Conservation (phyloP, 2,888 invertebrate species). For the Catonia carolina region DNA sequence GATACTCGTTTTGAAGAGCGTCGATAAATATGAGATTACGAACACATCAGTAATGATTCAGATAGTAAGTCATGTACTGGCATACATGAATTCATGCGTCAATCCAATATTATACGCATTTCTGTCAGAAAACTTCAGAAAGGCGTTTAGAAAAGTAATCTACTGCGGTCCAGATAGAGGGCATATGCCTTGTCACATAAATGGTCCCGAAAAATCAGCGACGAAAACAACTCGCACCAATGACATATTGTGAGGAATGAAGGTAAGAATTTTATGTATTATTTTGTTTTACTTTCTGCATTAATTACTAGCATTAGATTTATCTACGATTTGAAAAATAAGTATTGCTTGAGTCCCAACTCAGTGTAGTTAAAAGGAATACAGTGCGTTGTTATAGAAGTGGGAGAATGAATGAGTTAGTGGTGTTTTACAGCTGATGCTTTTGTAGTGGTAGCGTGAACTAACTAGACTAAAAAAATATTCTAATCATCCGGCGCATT, state of each 20-base stretch:
- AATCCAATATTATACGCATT: constrained; percentile 93
- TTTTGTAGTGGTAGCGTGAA: too few relatives aligned
- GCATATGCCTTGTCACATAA: constrained; percentile 27
- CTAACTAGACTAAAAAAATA: too few relatives aligned
- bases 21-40: constrained; percentile 63
- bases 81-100: constrained; percentile 91
- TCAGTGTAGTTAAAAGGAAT: too few relatives aligned
- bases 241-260: constrained; percentile 30
- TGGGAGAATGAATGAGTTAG: too few relatives aligned
- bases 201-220: constrained; percentile 33
- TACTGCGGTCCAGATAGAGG: constrained; percentile 42
- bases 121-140: constrained; percentile 87
- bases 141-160: constrained; percentile 72
- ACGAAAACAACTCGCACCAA: constrained; percentile 32
- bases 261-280: not conserved
- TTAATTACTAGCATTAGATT: too few relatives aligned
- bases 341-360: too few relatives aligned
- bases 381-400: too few relatives aligned
- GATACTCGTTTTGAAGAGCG: constrained; percentile 68
- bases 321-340: too few relatives aligned
- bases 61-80: constrained; percentile 71
- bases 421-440: too few relatives aligned
- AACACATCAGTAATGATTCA: constrained; percentile 65
- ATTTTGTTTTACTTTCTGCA: too few relatives aligned
- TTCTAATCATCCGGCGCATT: too few relatives aligned